Evolutionary conservation across 2,797 vertebrate species (phyloP).

Genomic region (Pelobates cultripes): DNA sequence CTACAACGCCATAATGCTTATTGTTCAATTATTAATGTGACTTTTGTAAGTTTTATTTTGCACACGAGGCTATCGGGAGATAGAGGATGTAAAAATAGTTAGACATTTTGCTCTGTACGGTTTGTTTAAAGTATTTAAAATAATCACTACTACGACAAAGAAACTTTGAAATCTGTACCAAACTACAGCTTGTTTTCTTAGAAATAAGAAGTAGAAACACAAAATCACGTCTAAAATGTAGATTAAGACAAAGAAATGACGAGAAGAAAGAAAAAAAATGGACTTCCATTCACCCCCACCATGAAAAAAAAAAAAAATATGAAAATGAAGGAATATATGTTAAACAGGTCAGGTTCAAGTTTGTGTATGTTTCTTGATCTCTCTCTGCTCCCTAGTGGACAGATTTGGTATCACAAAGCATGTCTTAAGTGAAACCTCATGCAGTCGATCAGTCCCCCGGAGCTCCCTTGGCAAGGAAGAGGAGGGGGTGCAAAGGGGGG

Average conservation of each 20-base stretch:
- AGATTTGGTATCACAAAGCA: constrained; percentile 35
- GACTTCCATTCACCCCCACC: constrained; percentile 57
- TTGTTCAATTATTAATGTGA: too few species aligned
- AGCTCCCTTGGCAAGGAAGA: constrained; percentile 41
- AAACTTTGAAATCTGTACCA: background rate
- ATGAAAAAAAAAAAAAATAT: constrained; percentile 53
- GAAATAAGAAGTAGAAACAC: background rate
- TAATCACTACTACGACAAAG: background rate
- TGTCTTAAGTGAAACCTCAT: constrained; percentile 55
- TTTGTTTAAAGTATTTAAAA: too few species aligned
- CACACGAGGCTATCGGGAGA: too few species aligned
- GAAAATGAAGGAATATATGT: constrained; percentile 67
- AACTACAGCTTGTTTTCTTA: background rate
- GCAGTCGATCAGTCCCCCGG: constrained; percentile 46
- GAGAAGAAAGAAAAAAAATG: constrained; percentile 38
- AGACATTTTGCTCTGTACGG: too few species aligned
- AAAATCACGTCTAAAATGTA: constrained; percentile 57
- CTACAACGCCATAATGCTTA: too few species aligned
- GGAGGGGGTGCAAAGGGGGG: background rate
- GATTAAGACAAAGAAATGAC: constrained; percentile 67
- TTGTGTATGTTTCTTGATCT: constrained; percentile 87
- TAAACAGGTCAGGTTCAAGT: constrained; percentile 87
- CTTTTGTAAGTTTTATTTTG: too few species aligned
- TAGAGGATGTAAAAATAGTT: too few species aligned
- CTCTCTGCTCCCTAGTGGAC: constrained; percentile 93